phyloP scores from a whole-genome alignment of 2,888 invertebrate species.

The Strigamia transsilvanica region DNA sequence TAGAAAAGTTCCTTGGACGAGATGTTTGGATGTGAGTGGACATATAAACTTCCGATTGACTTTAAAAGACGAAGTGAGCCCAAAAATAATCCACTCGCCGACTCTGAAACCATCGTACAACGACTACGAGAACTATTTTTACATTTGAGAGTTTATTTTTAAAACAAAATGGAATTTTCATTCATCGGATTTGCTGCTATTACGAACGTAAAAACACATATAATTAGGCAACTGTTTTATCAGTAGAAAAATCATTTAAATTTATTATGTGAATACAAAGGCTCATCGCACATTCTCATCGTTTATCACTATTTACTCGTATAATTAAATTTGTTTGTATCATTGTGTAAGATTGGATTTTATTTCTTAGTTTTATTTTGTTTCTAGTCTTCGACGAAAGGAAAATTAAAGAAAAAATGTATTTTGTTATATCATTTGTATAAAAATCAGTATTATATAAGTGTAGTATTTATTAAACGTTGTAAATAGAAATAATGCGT shows the following conservation, averaged over 20 bases:
- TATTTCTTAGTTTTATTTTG: background rate
- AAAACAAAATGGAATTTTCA: background rate
- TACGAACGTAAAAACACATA: background rate
- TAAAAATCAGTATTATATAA: background rate
- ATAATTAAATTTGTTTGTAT: background rate
- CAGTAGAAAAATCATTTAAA: background rate
- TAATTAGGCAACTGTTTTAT: background rate
- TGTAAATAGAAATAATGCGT: background rate
- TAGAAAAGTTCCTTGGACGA: slow-evolving; percentile 56
- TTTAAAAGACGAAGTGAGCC: slow-evolving; percentile 56
- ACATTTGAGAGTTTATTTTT: slow-evolving; percentile 66
- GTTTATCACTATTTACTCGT: background rate
- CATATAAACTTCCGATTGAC: slow-evolving; percentile 56
- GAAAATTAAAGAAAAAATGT: background rate
- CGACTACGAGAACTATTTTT: slow-evolving; percentile 74
- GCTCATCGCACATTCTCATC: background rate
- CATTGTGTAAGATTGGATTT: background rate
- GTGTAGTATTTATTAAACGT: background rate
- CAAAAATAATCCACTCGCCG: slow-evolving; percentile 56
- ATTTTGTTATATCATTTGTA: background rate
- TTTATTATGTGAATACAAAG: background rate
- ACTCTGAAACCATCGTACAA: slow-evolving; percentile 66
- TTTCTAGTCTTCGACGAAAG: background rate
- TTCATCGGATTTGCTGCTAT: background rate
- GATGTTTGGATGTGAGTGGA: slow-evolving; percentile 56